Evolutionary conservation across 1,140 invertebrate species (phyloP), one percentile per base, ranked within the genome.

Genomic region (Camponotus vicinus): DNA sequence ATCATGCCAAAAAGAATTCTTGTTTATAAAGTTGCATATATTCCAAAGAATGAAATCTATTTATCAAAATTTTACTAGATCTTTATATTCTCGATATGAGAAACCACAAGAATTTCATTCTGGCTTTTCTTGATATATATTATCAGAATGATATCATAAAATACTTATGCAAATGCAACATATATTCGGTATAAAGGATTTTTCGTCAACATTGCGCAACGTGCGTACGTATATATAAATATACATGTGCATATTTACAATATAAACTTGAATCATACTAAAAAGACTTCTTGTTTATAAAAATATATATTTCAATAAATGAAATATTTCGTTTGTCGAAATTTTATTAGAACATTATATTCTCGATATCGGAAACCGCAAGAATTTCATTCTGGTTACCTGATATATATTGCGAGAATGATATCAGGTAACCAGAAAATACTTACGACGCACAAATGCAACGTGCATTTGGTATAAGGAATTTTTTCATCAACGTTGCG

Each of bases 161-260:
- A 13, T 45, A 45, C 40, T 73, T 73, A 61, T n/a, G 52, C 49
- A 59, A 83, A 73, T 61, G n/a, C 32, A 83, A 45, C n/a, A 27
- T 55, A 40, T 42, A 63, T 21, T 73, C 55, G 52, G n/a, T 70
- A 57, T 6, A 32, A 73, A 40, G n/a, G 57, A 83, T 83, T 71
- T 82, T 70, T 80, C 52, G 37, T 59, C 40, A n/a, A 21, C 69
- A 7, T 73, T 83, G 40, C 69, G 79, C 69, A 83, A 83, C 79
- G 27, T 27, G 27, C 27, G 21, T 21, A 21, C 21, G 21, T 21
- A 21, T 21, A 21, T 21, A 27, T 27, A 1, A 27, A 27, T 27
- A 27, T 27, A 27, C 27, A 27, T 27, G 27, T 27, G 27, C 6
- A 6, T 40, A 40, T 40, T 40, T 40, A 27, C 27, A 18, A 52